Evolutionary conservation across 2,888 invertebrate species (phyloP), one percentile per base, ranked within the genome.

Genomic region (Eupithecia subumbrata): DNA sequence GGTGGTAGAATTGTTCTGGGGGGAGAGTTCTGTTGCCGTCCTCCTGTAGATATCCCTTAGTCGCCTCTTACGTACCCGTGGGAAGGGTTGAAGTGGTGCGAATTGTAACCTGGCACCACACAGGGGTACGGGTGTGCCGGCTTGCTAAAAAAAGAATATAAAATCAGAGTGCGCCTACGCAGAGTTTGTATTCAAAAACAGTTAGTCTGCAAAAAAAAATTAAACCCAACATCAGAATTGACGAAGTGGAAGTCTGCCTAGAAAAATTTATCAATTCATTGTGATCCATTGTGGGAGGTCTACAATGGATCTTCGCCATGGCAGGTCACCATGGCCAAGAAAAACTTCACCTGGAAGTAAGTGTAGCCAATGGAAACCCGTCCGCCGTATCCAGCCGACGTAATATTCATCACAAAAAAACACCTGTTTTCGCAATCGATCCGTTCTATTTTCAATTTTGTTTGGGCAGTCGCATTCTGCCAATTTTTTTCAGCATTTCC

Each of bases 361-460:
- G 1, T 22, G 18, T 45, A 43, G n/a, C 43, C 64, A 75, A 66
- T 82, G 82, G 80, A 83, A 34, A 80, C 71, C 69, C 73, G 80
- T 76, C 74, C 78, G n/a, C 52, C 52, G 22, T 56, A 83, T 78
- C 78, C 84, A 85, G 82, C 83, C 69, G 71, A 82, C 60, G 45
- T 72, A 48, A 67, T 56, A 22, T 68, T 60, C 67, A 72, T 63
- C 70, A 73, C 66, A 52, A 74, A 74, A 60, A 75, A 86, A 81
- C 92, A 90, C 87, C 89, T 91, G 92, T 90, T 92, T 92, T 90
- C 86, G 81, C 83, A 78, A 84, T 86, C 34, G 45, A 86, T 86
- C 88, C 79, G 76, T 78, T 82, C 84, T 92, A 91, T 91, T 90
- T 90, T 84, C 81, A 82, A 84, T 79, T 40, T 80, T 81, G 80